Conservation (phyloP, 2,113 vertebrate genomes). For the Mus pahari region DNA sequence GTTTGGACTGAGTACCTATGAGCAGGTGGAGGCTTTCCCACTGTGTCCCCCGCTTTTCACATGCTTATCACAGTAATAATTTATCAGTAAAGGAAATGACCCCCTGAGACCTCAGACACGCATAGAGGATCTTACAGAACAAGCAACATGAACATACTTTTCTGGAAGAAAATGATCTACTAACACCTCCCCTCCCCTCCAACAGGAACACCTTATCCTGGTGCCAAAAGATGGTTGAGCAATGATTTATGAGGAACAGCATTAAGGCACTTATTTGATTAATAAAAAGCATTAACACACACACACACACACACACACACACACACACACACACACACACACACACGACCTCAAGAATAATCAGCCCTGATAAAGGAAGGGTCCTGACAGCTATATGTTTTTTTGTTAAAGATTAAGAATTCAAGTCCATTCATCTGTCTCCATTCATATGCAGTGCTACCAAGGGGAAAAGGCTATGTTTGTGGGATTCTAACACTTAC, state of each 20-base stretch:
- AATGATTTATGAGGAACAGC: background rate
- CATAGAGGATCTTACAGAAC: background rate
- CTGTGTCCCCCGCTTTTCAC: background rate
- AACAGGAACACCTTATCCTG: background rate
- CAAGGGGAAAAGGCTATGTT: background rate
- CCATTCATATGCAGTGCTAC: background rate
- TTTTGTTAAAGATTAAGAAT: conserved; percentile 25
- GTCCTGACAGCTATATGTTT: background rate
- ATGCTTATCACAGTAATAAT: conserved; percentile 17
- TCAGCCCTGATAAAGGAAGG: background rate
- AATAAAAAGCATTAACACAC: background rate
- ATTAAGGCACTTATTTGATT: conserved; percentile 67
- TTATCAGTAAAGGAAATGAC: conserved; percentile 71
- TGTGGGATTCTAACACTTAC: background rate
- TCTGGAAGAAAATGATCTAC: conserved; percentile 5
- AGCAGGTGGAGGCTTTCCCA: background rate
- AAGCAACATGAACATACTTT: conserved; percentile 23
- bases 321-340: background rate
- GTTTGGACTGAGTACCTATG: conserved; percentile 11
- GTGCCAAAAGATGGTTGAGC: background rate
- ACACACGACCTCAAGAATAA: background rate
- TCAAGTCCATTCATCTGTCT: conserved; percentile 41
- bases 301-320: background rate
- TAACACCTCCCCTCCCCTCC: background rate
- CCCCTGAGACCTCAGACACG: conserved; percentile 6